Evolutionary conservation across 1,140 invertebrate genomes (phyloP), one percentile per base, ranked within the genome.

Genomic region (Pteromalus puparum): DNA sequence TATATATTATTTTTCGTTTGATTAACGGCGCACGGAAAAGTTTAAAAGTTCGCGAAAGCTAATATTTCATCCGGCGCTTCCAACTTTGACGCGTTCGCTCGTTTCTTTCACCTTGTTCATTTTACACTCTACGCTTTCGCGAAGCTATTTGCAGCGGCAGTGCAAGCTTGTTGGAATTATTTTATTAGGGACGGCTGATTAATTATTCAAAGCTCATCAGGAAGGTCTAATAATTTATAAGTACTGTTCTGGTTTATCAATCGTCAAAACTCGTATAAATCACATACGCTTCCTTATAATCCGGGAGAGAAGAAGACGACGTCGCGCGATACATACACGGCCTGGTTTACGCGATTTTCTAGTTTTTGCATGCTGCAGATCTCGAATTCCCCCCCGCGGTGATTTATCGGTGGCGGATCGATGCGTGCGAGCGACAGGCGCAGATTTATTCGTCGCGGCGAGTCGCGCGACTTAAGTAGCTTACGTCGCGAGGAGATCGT

Each of bases 361-460:
- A n/a, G 21, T 61, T 61, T 70, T 30, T 70, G 67, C 67, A 70
- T 61, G 21, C 53, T 61, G 18, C 34, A 73, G 34, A 73, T 73
- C 72, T 73, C 34, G 18, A 73, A 73, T 42, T 73, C 26, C 34
- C 72, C 10, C 53, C 53, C 53, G 53, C 28, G 12, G 30, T 80
- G 83, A 84, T 80, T 84, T 84, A 84, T 84, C 26, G 65, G 30
- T 18, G 48, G 26, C 26, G 48, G 48, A 74, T 84, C 83, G 83
- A 80, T 78, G 13, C 46, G 48, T 24, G 68, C 68, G 53, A 46
- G 65, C 53, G 68, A 28, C 67, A 10, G 12, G 73, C 42, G 34
- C 38, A 53, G 75, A 78, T 78, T 72, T 83, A 83, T 72, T 65
- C 68, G 21, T 9, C 28, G 34, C 34, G 21, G 13, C 28, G 3